phyloP scores from a whole-genome alignment of 1,140 invertebrate genomes.

The Aphidius gifuensis region DNA sequence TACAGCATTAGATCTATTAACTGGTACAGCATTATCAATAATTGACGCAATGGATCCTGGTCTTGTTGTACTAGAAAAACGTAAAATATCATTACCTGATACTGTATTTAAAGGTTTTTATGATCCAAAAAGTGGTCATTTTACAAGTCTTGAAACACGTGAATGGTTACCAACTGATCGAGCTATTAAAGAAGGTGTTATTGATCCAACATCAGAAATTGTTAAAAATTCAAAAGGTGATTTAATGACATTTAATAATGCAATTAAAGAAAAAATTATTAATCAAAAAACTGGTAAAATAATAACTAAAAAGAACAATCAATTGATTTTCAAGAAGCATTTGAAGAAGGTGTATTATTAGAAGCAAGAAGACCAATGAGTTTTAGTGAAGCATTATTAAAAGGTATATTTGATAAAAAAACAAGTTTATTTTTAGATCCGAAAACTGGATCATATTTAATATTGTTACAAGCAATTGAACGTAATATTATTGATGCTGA shows the following conservation, averaged over 20 bases:
- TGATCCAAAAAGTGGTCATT: constrained; percentile 68
- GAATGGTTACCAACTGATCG: constrained; percentile 73
- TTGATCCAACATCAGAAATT: constrained; percentile 77
- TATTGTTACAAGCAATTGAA: constrained; percentile 70
- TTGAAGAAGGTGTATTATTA: constrained; percentile 77
- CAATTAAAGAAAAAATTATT: constrained; percentile 74
- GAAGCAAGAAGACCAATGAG: constrained; percentile 79
- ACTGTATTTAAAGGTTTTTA: constrained; percentile 84
- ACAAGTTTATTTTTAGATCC: constrained; percentile 79
- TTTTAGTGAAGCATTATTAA: constrained; percentile 78
- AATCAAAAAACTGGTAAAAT: constrained; percentile 73
- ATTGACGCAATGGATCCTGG: constrained; percentile 78
- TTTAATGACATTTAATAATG: constrained; percentile 77
- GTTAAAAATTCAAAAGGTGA: constrained; percentile 62
- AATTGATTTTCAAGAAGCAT: constrained; percentile 82
- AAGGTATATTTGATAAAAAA: constrained; percentile 75
- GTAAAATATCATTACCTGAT: constrained; percentile 79
- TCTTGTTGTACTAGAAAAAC: constrained; percentile 76
- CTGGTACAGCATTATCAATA: constrained; percentile 72
- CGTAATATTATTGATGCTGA: constrained; percentile 75
- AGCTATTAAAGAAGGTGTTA: constrained; percentile 73
- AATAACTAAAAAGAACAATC: constrained; percentile 60
- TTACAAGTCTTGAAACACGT: constrained; percentile 67
- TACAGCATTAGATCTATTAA: constrained; percentile 71
- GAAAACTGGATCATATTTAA: constrained; percentile 70